These are phyloP conservation scores for Amiota communis DNA, from an alignment of 2,888 invertebrate genomes.

Conservation along the genomic window DNA sequence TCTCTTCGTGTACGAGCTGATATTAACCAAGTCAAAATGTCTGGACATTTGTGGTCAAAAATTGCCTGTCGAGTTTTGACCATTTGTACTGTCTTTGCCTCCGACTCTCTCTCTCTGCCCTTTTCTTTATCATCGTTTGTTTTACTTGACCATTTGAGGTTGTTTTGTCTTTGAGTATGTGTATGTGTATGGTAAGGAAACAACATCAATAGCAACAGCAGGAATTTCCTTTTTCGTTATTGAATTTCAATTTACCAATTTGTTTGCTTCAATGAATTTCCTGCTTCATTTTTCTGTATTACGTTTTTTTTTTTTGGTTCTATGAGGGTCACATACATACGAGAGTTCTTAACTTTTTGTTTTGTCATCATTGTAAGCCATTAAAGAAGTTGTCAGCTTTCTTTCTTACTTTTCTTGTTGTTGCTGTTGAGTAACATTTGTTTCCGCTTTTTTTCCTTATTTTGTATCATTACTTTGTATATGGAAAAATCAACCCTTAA, in stretches of 20 bases:
- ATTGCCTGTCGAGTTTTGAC: slow-evolving; percentile 41
- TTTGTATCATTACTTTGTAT: not conserved
- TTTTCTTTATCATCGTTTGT: slow-evolving; percentile 28
- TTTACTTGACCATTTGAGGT: not conserved
- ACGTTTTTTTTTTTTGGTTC: slow-evolving; percentile 38
- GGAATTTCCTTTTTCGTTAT: slow-evolving; percentile 44
- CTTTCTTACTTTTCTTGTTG: slow-evolving; percentile 29
- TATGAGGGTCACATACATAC: not conserved
- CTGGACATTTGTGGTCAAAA: slow-evolving; percentile 30
- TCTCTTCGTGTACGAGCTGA: too few species aligned
- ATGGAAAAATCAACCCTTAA: not conserved
- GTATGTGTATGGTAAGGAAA: not conserved
- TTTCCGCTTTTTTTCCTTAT: not conserved
- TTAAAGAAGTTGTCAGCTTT: not conserved
- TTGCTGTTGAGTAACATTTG: slow-evolving; percentile 30
- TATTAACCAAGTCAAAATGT: too few species aligned
- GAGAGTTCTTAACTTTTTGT: not conserved
- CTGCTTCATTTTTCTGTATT: not conserved
- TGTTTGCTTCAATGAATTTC: slow-evolving; percentile 49
- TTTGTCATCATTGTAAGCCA: not conserved
- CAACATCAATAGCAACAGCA: slow-evolving; percentile 21
- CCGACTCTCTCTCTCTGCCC: too few species aligned
- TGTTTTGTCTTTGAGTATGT: not conserved
- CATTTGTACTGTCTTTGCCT: not conserved
- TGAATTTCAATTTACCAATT: slow-evolving; percentile 54